phyloP scores from a whole-genome alignment of 2,113 vertebrate genomes.

The Collichthys lucidus region DNA sequence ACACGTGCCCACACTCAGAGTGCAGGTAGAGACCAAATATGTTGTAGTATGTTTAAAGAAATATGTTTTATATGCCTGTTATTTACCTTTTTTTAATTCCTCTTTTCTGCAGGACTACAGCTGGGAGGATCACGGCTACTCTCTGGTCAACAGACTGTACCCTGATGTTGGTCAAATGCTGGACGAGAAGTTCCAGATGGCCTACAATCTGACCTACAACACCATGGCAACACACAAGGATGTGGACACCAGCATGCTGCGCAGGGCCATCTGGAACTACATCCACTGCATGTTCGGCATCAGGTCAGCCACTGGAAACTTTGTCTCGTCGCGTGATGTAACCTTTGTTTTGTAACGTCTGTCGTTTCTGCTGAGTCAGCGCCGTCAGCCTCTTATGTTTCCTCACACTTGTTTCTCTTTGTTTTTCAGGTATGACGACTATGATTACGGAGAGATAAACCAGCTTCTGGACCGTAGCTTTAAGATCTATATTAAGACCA shows the following conservation, averaged over 20 bases:
- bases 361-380: too few relatives aligned
- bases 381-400: neutral
- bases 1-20: constrained; percentile 96
- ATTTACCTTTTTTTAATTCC: neutral
- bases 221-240: constrained; percentile 98
- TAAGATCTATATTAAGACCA: constrained; percentile 99
- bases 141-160: constrained; percentile 97
- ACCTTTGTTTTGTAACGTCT: neutral
- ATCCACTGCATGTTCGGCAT: constrained; percentile 99
- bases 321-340: neutral
- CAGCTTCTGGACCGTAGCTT: constrained; percentile 97
- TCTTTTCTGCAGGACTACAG: constrained; percentile 90
- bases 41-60: neutral
- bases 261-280: constrained; percentile 99
- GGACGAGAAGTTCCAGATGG: constrained; percentile 99
- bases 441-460: constrained; percentile 99
- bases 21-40: constrained; percentile 86
- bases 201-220: constrained; percentile 97
- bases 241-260: constrained; percentile 97
- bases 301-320: constrained; percentile 83
- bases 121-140: constrained; percentile 99
- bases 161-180: constrained; percentile 97
- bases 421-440: constrained; percentile 94
- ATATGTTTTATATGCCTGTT: rapidly evolving
- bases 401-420: constrained; percentile 24